Base-by-base conservation (phyloP, 2,888 invertebrate species). In the Philereme transversata region DNA sequence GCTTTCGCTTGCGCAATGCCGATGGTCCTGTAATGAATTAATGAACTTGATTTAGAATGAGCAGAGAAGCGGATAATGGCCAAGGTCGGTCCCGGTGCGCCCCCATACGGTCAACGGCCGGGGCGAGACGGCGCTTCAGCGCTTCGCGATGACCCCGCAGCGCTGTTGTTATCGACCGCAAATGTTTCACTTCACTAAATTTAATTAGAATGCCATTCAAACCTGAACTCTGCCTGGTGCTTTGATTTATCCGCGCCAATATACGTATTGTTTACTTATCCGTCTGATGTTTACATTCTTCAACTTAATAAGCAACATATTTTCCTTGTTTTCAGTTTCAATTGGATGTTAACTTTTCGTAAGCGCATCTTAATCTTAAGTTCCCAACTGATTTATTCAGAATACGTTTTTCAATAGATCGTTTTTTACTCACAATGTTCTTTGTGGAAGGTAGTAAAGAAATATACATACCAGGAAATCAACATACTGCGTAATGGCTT, bases 41-140 rank as follows among this genome's bases (percentile, higher is more conserved):
- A 43, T 57, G 62, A 61, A 69, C 69, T 66, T 71, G 68, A 40
- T 66, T 52, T 54, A 53, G 66, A 68, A 72, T 71, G 68, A 69
- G 67, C 73, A 75, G 70, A 70, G 72, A 68, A 68, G 70, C 73
- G 68, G 70, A 72, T 74, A 76, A 77, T 82, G 74, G 73, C 78
- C 87, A 90, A 90, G 88, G 88, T 85, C 84, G 83, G 70, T 62
- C 69, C 65, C 76, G 84, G 77, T 84, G 82, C 84, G 81, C 86
- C 84, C 79, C 80, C 83, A 79, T 78, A 75, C 85, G 88, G 90
- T 90, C 88, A 90, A 88, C 83, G 89, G 82, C 88, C 88, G 83
- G 66, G 78, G 67, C 78, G 77, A 79, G 81, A 76, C 83, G 77
- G 78, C 80, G 81, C 78, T 82, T 77, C 80, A 80, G 82, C 81